A percentile compares a stretch with the other conserved stretches of the same genome.
These are phyloP conservation scores for Liopterus haemorrhoidalis DNA, from an alignment of 2,888 invertebrate species.

Conservation along the genomic window DNA sequence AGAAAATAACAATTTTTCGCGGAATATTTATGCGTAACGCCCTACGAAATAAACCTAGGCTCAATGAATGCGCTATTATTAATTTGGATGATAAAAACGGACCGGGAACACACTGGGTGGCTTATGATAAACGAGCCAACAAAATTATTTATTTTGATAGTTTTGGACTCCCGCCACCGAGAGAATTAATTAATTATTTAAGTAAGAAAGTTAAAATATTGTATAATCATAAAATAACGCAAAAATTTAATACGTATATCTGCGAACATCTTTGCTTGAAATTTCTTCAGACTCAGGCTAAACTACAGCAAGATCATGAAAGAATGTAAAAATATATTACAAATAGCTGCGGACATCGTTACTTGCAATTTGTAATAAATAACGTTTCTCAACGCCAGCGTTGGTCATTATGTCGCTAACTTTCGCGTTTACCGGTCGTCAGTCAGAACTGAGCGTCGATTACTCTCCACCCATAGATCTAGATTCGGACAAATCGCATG, in stretches of 20 bases:
- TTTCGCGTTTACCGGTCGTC: no score
- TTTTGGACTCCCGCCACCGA: constrained; percentile 37
- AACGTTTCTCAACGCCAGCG: no score
- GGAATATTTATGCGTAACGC: constrained; percentile 31
- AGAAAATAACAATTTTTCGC: constrained; percentile 22
- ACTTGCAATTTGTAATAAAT: constrained; percentile 32
- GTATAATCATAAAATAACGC: constrained; percentile 34
- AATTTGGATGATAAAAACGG: constrained; percentile 32
- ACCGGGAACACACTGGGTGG: constrained; percentile 38
- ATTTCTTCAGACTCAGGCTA: no score
- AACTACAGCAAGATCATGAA: no score
- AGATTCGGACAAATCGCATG: no score
- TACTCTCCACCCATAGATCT: no score
- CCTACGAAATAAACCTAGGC: constrained; percentile 11
- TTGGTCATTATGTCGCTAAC: no score
- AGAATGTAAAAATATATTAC: no score
- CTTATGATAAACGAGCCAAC: constrained; percentile 34
- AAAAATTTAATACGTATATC: constrained; percentile 32
- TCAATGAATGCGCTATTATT: constrained; percentile 30
- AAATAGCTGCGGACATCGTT: constrained; percentile 36
- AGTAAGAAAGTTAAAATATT: constrained; percentile 12
- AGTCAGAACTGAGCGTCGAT: no score
- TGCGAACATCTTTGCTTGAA: no score
- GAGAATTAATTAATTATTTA: constrained; percentile 15
- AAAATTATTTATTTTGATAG: constrained; percentile 38